Conservation (phyloP, 2,888 invertebrate species). For the Nematopogon swammerdamellus region DNA sequence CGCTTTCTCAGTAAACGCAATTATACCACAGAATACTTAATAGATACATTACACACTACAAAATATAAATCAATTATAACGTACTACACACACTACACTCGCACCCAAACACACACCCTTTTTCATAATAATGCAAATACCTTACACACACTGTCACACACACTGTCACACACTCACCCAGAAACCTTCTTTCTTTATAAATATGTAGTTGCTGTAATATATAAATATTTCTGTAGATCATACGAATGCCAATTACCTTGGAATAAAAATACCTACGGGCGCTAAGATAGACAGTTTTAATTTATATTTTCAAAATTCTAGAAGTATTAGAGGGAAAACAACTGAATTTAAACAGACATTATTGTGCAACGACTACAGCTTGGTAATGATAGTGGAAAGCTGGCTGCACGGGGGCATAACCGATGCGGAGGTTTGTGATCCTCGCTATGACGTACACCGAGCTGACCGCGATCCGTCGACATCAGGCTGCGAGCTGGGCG, state of each 20-base stretch:
- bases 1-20: no score
- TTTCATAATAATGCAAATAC: no score
- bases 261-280: not conserved
- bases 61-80: no score
- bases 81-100: no score
- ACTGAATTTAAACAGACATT: not conserved
- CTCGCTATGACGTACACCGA: not conserved
- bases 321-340: slow-evolving; percentile 1
- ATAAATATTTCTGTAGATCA: not conserved
- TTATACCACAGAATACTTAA: no score
- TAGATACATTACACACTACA: no score
- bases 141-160: no score
- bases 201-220: no score
- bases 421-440: not conserved
- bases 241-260: not conserved
- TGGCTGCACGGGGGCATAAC: not conserved
- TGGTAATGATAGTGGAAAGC: not conserved
- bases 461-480: not conserved
- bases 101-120: no score
- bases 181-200: no score
- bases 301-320: slow-evolving; percentile 1
- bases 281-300: not conserved
- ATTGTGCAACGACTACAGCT: not conserved
- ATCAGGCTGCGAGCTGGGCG: not conserved
- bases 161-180: no score